phyloP scores from a whole-genome alignment of 2,113 vertebrate species.

The Turdus rufiventris region DNA sequence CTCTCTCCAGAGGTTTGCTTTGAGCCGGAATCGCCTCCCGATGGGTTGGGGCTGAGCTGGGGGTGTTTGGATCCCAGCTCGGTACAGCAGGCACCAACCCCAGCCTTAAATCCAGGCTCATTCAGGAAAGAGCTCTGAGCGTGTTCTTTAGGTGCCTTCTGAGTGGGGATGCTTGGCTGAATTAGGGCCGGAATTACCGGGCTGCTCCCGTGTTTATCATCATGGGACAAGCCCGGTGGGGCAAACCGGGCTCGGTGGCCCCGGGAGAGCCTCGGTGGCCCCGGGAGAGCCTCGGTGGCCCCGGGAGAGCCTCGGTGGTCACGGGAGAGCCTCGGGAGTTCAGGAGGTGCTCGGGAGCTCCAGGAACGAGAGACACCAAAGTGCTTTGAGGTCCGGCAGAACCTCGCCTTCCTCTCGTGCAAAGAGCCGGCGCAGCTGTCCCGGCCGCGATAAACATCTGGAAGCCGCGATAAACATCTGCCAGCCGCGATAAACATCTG shows the following conservation, averaged over 20 bases:
- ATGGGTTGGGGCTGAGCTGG: neutral
- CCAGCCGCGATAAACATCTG: neutral
- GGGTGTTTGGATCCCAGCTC: neutral
- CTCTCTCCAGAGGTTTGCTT: neutral
- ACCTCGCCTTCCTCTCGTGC: neutral
- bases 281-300: neutral
- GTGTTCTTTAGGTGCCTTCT: neutral
- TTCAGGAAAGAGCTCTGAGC: neutral
- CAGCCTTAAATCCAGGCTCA: neutral
- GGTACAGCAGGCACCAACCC: neutral
- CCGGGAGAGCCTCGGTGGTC: neutral
- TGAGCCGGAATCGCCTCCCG: rapidly evolving
- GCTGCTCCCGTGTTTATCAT: neutral
- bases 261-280: neutral
- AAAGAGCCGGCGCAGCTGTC: neutral
- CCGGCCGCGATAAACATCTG: neutral
- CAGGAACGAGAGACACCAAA: rapidly evolving
- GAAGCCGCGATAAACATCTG: neutral
- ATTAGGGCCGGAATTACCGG: neutral
- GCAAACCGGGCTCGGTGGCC: neutral
- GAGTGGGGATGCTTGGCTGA: neutral
- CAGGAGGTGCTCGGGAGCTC: neutral
- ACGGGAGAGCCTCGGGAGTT: neutral
- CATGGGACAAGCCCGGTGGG: rapidly evolving
- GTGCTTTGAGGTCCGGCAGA: neutral